Conservation (phyloP, 2,113 vertebrate species). For the Pseudolaguvia tuberculata region DNA sequence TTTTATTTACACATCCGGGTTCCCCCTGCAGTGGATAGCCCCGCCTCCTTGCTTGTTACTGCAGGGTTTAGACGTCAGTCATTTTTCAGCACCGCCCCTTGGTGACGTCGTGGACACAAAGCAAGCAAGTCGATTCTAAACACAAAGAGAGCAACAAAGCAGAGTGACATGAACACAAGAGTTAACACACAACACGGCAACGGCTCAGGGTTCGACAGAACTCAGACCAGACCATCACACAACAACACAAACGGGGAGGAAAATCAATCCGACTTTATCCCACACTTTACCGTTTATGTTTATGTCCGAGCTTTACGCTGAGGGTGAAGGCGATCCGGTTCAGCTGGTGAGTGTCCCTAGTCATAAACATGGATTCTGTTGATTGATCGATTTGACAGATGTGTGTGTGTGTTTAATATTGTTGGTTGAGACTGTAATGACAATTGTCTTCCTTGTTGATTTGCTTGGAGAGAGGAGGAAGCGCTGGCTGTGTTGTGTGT, state of each 20-base stretch:
- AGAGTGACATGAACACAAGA: conserved; percentile 58
- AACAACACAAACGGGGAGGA: conserved; percentile 3
- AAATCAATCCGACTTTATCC: background rate
- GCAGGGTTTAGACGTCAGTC: conserved; percentile 51
- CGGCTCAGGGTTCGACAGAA: conserved; percentile 40
- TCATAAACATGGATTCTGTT: background rate
- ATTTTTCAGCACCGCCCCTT: conserved; percentile 47
- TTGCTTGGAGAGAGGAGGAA: conserved; percentile 2
- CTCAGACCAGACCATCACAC: conserved; percentile 54
- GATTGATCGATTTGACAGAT: background rate
- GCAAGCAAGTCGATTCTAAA: conserved; percentile 63
- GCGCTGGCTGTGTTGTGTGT: background rate
- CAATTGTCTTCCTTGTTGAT: background rate
- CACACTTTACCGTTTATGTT: background rate
- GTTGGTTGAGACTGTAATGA: background rate
- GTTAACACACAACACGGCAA: conserved; percentile 50
- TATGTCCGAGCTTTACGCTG: conserved; percentile 46
- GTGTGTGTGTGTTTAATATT: background rate
- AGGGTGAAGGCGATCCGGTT: conserved; percentile 50
- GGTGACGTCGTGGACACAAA: conserved; percentile 64
- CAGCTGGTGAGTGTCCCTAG: conserved; percentile 39
- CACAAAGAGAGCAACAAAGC: conserved; percentile 74
- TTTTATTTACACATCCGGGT: conserved; percentile 87
- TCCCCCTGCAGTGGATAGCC: conserved; percentile 30
- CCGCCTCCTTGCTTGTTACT: conserved; percentile 49